Evolutionary conservation across 92 coral and sea anemone species (phyloP).

Genomic region (Epizoanthus rinbou): DNA sequence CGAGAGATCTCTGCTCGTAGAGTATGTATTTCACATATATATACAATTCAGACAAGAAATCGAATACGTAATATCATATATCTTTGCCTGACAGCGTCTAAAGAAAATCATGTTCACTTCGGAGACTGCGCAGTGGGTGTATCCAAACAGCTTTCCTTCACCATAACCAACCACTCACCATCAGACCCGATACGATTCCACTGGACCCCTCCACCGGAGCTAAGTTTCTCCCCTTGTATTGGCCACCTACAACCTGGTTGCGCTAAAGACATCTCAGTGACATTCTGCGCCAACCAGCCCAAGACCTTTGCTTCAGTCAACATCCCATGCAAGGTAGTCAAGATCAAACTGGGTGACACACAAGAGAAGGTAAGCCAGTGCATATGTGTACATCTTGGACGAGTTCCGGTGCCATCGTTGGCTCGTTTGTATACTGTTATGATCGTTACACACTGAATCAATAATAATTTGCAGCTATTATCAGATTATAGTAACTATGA

Average conservation of each 20-base stretch:
- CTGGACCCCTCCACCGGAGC: conserved; percentile 92
- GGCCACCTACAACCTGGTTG: conserved; percentile 95
- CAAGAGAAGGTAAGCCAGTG: conserved; percentile 76
- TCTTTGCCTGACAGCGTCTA: conserved; percentile 60
- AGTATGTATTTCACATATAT: too few species aligned
- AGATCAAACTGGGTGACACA: conserved; percentile 91
- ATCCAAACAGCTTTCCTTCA: conserved; percentile 90
- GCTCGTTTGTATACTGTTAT: too few species aligned
- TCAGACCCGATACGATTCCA: conserved; percentile 89
- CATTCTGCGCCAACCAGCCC: conserved; percentile 76
- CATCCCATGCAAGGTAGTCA: conserved; percentile 86
- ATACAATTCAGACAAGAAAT: too few species aligned
- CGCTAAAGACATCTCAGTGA: conserved; percentile 89
- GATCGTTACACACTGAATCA: too few species aligned
- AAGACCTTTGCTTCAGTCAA: conserved; percentile 65
- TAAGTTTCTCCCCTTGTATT: conserved; percentile 84
- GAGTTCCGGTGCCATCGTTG: too few species aligned
- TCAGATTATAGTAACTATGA: not conserved
- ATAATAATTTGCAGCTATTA: too few species aligned
- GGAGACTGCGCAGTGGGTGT: conserved; percentile 93
- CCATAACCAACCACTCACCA: conserved; percentile 88
- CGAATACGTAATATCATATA: too few species aligned
- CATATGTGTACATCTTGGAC: not conserved
- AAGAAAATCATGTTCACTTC: conserved; percentile 85
- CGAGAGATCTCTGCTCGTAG: too few species aligned